Evolutionary conservation across 2,888 invertebrate genomes (phyloP), one percentile per base, ranked within the genome.

Genomic region (Oligia latruncula): DNA sequence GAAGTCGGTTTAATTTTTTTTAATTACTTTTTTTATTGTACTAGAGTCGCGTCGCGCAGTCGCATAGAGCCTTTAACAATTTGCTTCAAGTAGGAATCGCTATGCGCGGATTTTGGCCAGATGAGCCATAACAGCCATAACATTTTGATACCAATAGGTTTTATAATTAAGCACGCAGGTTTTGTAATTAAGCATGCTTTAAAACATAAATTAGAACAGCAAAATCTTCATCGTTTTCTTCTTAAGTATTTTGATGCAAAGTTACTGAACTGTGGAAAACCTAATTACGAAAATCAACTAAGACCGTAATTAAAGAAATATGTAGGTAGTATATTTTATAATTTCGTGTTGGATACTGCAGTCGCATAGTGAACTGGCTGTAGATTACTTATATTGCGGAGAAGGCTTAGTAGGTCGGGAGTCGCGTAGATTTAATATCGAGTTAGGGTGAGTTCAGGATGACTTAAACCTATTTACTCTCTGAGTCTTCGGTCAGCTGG

Each of bases 341-440:
- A 43, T 55, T 43, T 43, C n/a, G 20, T 60, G 75, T 46, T 74
- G 35, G 3, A 55, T 20, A 43, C 29, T 40, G 49, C 40, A 60
- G 29, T 60, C 15, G 58, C 3, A 43, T n/a, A 5, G 49, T 6
- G 43, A 60, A 49, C 52, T 43, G 23, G 15, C 52, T 65, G 46
- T 65, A 74, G 77, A 77, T 85, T 85, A 87, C 52, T 87, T 86
- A 79, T 76, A 80, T 84, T 75, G 70, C 83, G 52, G 70, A 62
- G 80, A 74, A 76, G 76, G 78, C 82, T 78, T 81, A 83, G 82
- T 80, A 71, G 81, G 84, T 76, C 82, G 78, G 73, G 64, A 80
- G 74, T 77, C 74, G 73, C 78, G 81, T 78, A 74, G 67, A 77
- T 87, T 87, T 87, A 88, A 87, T 87, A 88, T 81, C 71, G 67